These are phyloP conservation scores for Alosa sapidissima DNA, from an alignment of 2,797 vertebrate genomes.

Conservation along the genomic window DNA sequence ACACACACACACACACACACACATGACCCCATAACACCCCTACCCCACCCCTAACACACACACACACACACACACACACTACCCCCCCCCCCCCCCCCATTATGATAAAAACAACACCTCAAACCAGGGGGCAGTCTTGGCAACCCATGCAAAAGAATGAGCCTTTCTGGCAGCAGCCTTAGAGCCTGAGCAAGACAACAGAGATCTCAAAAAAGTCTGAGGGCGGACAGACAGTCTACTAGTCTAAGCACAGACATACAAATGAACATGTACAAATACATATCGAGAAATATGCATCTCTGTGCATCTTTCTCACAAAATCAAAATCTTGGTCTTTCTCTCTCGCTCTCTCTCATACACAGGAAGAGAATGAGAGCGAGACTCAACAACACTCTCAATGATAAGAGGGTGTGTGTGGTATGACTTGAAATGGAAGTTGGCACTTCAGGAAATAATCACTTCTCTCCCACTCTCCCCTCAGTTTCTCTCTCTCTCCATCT, in stretches of 20 bases:
- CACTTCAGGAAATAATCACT: conserved; percentile 8
- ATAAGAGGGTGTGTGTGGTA: neutral
- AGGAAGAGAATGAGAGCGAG: neutral
- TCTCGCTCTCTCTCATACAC: neutral
- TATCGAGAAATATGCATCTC: neutral
- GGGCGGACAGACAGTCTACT: neutral
- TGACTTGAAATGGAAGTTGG: neutral
- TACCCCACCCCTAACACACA: neutral
- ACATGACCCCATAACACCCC: neutral
- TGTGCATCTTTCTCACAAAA: neutral
- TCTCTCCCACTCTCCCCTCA: neutral
- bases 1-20: conserved; percentile 36
- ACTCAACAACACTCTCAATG: neutral
- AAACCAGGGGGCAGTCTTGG: neutral
- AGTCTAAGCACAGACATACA: neutral
- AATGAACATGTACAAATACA: neutral
- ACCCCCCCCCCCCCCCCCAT: neutral
- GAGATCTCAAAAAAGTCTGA: neutral
- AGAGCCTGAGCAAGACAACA: neutral
- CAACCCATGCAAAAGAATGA: neutral
- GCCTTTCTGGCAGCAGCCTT: neutral
- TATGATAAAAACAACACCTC: neutral
- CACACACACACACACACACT: neutral
- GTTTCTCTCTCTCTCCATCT: conserved; percentile 12
- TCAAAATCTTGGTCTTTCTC: neutral